Conservation (phyloP, 2,888 invertebrate genomes). For the Pheosia gnoma region DNA sequence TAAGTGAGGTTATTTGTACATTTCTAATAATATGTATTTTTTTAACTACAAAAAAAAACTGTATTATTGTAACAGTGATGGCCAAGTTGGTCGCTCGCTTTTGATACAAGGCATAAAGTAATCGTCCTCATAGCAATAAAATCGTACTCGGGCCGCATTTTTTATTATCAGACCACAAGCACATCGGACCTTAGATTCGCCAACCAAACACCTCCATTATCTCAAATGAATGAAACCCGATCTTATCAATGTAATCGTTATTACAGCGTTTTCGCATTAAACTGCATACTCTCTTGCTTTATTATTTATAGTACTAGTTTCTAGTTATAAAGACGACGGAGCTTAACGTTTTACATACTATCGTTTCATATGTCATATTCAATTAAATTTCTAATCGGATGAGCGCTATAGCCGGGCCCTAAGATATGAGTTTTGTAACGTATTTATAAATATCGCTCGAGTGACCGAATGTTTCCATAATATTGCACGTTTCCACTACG, state of each 20-base stretch:
- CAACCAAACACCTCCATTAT: background rate
- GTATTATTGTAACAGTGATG: too few relatives aligned
- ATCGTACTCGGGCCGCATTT: too few relatives aligned
- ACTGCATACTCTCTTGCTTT: background rate
- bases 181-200: background rate
- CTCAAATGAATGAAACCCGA: background rate
- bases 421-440: background rate
- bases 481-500: too few relatives aligned
- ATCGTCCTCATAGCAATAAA: too few relatives aligned
- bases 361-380: background rate
- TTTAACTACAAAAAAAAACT: too few relatives aligned
- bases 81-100: too few relatives aligned
- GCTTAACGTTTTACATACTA: background rate
- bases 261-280: constrained; percentile 3
- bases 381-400: constrained; percentile 6
- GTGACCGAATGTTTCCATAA: too few relatives aligned
- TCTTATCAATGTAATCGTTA: constrained; percentile 4
- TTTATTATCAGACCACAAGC: too few relatives aligned
- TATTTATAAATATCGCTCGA: too few relatives aligned
- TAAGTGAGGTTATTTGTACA: too few relatives aligned
- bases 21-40: too few relatives aligned
- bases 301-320: constrained; percentile 2
- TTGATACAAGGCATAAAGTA: too few relatives aligned
- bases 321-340: background rate
- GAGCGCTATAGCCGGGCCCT: background rate